phyloP scores from a whole-genome alignment of 2,113 vertebrate genomes.

The Ceuthmochares aereus region DNA sequence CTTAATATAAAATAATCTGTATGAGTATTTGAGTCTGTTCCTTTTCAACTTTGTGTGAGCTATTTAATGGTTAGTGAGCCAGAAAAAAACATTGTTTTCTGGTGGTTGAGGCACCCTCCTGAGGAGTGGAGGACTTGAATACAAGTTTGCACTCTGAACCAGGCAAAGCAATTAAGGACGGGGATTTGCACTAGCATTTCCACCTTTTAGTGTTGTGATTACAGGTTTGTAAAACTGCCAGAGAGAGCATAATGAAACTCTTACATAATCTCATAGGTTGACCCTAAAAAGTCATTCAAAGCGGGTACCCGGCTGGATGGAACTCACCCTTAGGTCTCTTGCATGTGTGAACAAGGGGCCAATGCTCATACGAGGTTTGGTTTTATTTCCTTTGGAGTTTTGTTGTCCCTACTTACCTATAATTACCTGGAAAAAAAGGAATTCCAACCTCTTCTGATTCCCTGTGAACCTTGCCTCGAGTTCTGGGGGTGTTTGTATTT shows the following conservation, averaged over 20 bases:
- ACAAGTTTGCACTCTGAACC: not conserved
- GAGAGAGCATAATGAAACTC: not conserved
- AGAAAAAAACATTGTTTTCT: not conserved
- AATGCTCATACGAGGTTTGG: not conserved
- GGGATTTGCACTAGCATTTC: not conserved
- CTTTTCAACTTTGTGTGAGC: conserved; percentile 23
- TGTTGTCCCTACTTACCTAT: not conserved
- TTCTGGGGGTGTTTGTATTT: not conserved
- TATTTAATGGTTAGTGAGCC: conserved; percentile 20
- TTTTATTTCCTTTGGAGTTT: not conserved
- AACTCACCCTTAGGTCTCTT: not conserved
- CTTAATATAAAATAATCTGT: conserved; percentile 55
- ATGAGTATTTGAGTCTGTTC: conserved; percentile 34
- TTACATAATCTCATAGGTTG: not conserved
- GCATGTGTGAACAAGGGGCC: not conserved
- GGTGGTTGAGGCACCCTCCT: conserved; percentile 26
- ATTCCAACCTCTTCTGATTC: not conserved
- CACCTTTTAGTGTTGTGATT: not conserved
- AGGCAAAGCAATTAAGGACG: conserved; percentile 30
- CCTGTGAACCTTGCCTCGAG: not conserved
- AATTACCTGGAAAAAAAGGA: not conserved
- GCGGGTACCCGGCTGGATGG: not conserved
- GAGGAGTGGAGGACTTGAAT: conserved; percentile 4
- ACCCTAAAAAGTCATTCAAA: not conserved
- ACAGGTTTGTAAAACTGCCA: not conserved